Evolutionary conservation across 2,113 vertebrate species (phyloP).

Genomic region (Steatornis caripensis): DNA sequence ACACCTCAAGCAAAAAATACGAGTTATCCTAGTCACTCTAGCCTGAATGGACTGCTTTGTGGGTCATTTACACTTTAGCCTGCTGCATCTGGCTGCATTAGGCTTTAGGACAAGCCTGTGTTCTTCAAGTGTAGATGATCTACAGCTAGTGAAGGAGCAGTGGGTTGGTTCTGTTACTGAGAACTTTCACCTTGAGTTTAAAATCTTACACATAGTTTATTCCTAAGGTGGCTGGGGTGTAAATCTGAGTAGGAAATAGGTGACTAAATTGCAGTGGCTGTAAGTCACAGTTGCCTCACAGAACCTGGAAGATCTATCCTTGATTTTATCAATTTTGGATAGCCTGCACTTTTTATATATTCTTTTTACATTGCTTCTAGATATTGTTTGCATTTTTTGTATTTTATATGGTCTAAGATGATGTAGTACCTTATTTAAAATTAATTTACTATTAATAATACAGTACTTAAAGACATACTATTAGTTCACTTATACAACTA

Average conservation of each 20-base stretch:
- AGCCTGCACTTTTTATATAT: neutral
- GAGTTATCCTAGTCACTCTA: neutral
- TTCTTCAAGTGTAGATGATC: neutral
- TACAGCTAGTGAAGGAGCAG: neutral
- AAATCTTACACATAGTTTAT: neutral
- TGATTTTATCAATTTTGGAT: neutral
- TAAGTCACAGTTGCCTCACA: neutral
- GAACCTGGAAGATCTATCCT: neutral
- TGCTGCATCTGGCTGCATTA: neutral
- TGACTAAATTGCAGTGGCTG: neutral
- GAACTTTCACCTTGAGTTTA: neutral
- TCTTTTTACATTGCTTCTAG: neutral
- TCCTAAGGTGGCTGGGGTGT: neutral
- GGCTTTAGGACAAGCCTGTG: neutral
- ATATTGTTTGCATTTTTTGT: neutral
- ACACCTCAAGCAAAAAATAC: neutral
- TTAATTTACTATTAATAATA: neutral
- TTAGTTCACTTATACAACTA: neutral
- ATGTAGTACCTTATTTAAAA: neutral
- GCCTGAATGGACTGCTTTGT: neutral
- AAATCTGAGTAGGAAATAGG: neutral
- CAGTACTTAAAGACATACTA: neutral
- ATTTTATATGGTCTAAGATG: neutral
- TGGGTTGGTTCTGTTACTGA: neutral
- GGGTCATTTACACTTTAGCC: neutral